Conservation (phyloP, 2,113 vertebrate genomes). For the Trinectes maculatus region DNA sequence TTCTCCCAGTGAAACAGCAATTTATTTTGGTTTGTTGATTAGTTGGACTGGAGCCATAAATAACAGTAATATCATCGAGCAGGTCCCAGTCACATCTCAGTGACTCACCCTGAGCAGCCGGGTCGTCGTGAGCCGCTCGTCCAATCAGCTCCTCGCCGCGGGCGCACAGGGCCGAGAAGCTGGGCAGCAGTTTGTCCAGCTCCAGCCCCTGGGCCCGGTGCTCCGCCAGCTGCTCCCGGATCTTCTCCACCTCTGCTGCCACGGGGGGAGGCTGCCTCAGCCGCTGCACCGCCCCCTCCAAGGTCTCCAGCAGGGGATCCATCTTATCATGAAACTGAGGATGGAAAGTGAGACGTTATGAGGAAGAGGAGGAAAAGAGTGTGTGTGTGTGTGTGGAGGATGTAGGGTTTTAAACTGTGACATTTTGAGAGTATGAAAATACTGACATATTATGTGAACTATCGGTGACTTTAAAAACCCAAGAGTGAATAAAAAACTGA, state of each 20-base stretch:
- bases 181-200: conserved; percentile 96
- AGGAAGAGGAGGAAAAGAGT: background rate
- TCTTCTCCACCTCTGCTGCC: conserved; percentile 98
- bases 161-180: conserved; percentile 91
- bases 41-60: conserved; percentile 28
- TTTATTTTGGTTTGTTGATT: background rate
- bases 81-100: background rate
- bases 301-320: conserved; percentile 94
- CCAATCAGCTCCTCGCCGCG: conserved; percentile 94
- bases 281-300: conserved; percentile 90
- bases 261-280: conserved; percentile 90
- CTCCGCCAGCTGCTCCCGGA: conserved; percentile 95
- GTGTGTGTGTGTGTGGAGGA: background rate
- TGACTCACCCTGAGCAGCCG: conserved; percentile 91
- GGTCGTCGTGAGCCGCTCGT: conserved; percentile 89
- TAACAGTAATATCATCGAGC: conserved; percentile 3
- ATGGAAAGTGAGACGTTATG: conserved; percentile 1
- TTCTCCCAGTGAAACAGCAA: background rate
- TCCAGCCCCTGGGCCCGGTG: conserved; percentile 91
- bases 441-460: conserved; percentile 18
- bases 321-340: conserved; percentile 97
- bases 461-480: conserved; percentile 33
- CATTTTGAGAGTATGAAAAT: conserved; percentile 54
- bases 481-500: background rate
- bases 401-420: conserved; percentile 17